Base-by-base conservation (phyloP, 1,140 invertebrate genomes). In the Galendromus occidentalis region DNA sequence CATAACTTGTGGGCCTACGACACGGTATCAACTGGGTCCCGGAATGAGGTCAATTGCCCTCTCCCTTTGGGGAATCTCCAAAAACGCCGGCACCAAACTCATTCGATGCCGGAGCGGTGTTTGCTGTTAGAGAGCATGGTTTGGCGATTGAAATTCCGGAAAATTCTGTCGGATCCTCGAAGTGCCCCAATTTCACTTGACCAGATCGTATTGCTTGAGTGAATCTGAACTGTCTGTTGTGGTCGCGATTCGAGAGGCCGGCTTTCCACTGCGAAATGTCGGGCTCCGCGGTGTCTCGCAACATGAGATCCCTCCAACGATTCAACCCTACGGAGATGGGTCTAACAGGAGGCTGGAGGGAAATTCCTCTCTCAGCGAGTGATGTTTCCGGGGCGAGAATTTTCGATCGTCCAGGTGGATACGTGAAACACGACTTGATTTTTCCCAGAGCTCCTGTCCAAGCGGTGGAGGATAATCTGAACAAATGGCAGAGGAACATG, bases 401-500 rank as follows among this genome's bases (percentile, higher is more conserved):
- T 14, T 59, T 59, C 22, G 51, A 59, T 25, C 25, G 51, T 29
- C 51, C 51, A 17, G 51, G 51, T 4, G 51, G 51, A 25, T 59
- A 59, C 33, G 51, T 59, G 22, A 59, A 59, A 33, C 51, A 59
- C 20, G 51, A 59, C 9, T 22, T 59, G 14, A 25, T 59, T 25
- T 59, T 59, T 9, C 51, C 51, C 17, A 25, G 20, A 18, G 25
- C 51, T 6, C 51, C 51, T 14, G 14, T 59, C 2, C 51, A 59
- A 33, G 51, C 20, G 2, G 51, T 59, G n/a, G 51, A 59, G 22
- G 51, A 59, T 33, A 59, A 59, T 33, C 20, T 59, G 33, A 59
- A 59, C 22, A 59, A 59, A 59, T 59, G 51, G 51, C 51, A 59
- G 6, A 59, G 33, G 22, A 59, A 59, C 51, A 59, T 59, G 51